phyloP scores from a whole-genome alignment of 2,797 vertebrate species.

The Heteromormyrus szaboi region DNA sequence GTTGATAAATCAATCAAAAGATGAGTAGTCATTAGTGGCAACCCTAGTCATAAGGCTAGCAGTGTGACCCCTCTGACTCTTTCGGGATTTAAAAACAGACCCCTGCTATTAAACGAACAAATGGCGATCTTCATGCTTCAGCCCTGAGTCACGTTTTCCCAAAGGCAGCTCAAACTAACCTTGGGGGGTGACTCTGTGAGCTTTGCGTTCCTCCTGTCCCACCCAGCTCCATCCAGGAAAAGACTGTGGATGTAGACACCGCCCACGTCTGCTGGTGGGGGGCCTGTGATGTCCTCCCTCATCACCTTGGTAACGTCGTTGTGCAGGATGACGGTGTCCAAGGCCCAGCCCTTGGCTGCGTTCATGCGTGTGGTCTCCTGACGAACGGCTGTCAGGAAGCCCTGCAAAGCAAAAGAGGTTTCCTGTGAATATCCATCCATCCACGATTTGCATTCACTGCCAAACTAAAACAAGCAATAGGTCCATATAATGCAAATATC shows the following conservation, averaged over 20 bases:
- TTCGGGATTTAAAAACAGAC: neutral
- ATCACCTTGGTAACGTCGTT: slow-evolving; percentile 78
- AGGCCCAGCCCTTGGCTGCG: slow-evolving; percentile 67
- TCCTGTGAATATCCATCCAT: neutral
- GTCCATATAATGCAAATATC: neutral
- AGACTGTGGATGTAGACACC: slow-evolving; percentile 76
- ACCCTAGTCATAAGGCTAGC: neutral
- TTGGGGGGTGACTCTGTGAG: slow-evolving; percentile 65
- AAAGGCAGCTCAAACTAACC: slow-evolving; percentile 39
- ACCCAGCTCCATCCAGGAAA: slow-evolving; percentile 72
- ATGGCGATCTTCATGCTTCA: neutral
- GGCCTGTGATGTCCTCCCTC: slow-evolving; percentile 66
- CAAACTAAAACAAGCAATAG: neutral
- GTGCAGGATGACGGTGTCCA: slow-evolving; percentile 67
- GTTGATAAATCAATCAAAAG: neutral
- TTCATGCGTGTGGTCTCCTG: slow-evolving; percentile 74
- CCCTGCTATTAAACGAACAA: neutral
- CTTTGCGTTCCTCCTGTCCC: slow-evolving; percentile 64
- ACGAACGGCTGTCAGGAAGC: slow-evolving; percentile 75
- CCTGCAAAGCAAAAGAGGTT: slow-evolving; percentile 43
- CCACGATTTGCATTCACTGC: neutral
- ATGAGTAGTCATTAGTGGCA: neutral
- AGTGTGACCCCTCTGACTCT: neutral
- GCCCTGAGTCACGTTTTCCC: neutral
- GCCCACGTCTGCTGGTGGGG: slow-evolving; percentile 66